Evolutionary conservation across 2,888 invertebrate species (phyloP), one percentile per base, ranked within the genome.

Genomic region (Calliopum simillimum): DNA sequence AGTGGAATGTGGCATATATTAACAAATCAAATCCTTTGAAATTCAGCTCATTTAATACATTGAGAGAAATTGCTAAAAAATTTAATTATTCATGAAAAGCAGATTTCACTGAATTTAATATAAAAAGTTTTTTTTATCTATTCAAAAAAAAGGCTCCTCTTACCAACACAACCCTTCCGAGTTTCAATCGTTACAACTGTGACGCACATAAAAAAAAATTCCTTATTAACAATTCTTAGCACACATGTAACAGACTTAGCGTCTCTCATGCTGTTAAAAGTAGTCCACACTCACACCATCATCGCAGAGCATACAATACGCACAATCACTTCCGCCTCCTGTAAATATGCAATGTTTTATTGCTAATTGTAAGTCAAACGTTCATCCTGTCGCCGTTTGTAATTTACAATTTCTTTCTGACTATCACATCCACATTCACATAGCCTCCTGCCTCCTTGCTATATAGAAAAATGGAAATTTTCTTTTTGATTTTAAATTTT

Each of bases 351-450:
- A 55, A 55, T 41, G 44, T 25, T 65, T 65, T 67, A 47, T 58
- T 67, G 66, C 66, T 67, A 67, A 67, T 67, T 67, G 56, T 53
- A 46, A 67, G 66, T 67, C 66, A 58, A 67, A 67, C 66, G 58
- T 46, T 56, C 58, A 47, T 67, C 56, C 46, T 67, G 66, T 67
- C 66, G 58, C 58, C 66, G 58, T 16, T n/a, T 21, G 49, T 64
- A 53, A 43, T 41, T 49, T 49, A 25, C 33, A 12, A n/a, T 33
- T 33, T 33, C n/a, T n/a, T n/a, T n/a, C n/a, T n/a, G n/a, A n/a
- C n/a, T n/a, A n/a, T n/a, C n/a, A n/a, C n/a, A n/a, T n/a, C n/a
- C 33, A 33, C 33, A 33, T 33, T 33, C 33, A 33, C 33, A 33
- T 8, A 33, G 33, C 33, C 33, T 33, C 8, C 33, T 33, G n/a